phyloP scores from a whole-genome alignment of 1,140 invertebrate species.

The Calycopis cecrops region DNA sequence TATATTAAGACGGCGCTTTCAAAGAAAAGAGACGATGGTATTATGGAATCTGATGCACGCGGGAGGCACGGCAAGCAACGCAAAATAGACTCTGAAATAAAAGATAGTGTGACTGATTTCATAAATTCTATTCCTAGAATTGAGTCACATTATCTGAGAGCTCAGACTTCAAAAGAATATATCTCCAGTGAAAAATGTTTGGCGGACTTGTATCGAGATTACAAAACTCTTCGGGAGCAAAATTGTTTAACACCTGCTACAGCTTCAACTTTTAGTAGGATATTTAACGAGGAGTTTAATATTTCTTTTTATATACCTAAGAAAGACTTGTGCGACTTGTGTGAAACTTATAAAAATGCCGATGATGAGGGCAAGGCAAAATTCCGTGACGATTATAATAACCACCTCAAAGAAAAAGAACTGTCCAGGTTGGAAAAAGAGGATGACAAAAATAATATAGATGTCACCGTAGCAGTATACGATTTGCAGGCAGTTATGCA shows the following conservation, averaged over 20 bases:
- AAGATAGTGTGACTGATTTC: constrained; percentile 17
- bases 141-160: constrained; percentile 10
- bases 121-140: constrained; percentile 20
- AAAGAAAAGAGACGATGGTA: constrained; percentile 14
- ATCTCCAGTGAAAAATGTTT: constrained; percentile 15
- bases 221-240: constrained; percentile 13
- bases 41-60: constrained; percentile 12
- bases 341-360: constrained; percentile 10
- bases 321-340: constrained; percentile 4
- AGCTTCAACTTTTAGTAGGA: constrained; percentile 9
- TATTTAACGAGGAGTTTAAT: constrained; percentile 16
- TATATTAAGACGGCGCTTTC: constrained; percentile 17
- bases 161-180: constrained; percentile 10
- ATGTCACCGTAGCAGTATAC: constrained; percentile 37
- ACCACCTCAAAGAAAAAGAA: constrained; percentile 31
- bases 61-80: constrained; percentile 19
- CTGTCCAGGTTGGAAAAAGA: constrained; percentile 27
- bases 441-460: constrained; percentile 28
- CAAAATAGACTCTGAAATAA: constrained; percentile 14
- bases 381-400: constrained; percentile 15
- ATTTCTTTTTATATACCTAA: constrained; percentile 12
- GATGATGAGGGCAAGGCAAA: constrained; percentile 6
- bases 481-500: constrained; percentile 40
- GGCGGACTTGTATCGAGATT: constrained; percentile 15
- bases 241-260: constrained; percentile 4